A percentile compares a stretch with the other conserved stretches of the same genome.
Evolutionary conservation across 2,888 invertebrate genomes (phyloP).

Genomic region (Apamea anceps): DNA sequence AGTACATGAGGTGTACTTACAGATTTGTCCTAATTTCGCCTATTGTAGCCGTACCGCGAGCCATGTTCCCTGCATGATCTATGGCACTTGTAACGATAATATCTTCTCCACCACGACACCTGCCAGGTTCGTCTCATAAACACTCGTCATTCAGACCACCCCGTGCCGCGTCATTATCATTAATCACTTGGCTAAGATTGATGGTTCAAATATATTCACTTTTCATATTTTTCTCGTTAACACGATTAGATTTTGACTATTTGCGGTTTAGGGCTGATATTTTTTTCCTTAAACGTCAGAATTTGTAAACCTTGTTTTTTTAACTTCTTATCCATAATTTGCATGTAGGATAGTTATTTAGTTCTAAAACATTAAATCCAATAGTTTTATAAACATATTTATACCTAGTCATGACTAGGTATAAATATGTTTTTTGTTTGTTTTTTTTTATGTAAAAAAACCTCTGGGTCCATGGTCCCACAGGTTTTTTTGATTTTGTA

Average conservation of each 20-base stretch:
- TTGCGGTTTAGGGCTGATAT: neutral
- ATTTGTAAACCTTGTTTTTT: neutral
- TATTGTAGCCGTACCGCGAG: neutral
- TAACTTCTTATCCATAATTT: neutral
- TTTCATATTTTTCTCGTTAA: constrained; percentile 64
- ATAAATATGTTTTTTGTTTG: too few species aligned
- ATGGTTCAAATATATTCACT: constrained; percentile 69
- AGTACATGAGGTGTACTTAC: neutral
- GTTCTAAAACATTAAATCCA: neutral
- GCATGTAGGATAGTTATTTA: neutral
- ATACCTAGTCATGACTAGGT: too few species aligned
- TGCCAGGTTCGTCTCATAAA: constrained; percentile 55
- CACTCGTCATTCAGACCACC: constrained; percentile 64
- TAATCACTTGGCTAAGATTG: constrained; percentile 73
- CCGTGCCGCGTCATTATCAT: constrained; percentile 68
- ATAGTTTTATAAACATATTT: neutral
- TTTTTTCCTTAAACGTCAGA: neutral
- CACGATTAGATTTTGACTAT: constrained; percentile 40
- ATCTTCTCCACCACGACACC: constrained; percentile 46
- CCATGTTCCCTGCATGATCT: constrained; percentile 27
- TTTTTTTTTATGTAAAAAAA: too few species aligned
- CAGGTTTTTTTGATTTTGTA: neutral
- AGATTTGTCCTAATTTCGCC: constrained; percentile 15
- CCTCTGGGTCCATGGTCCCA: too few species aligned
- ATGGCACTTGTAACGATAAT: constrained; percentile 26